A percentile compares a stretch with the other conserved stretches of the same genome.
These are phyloP conservation scores for Hartigia nigra DNA, from an alignment of 2,888 invertebrate genomes.

Conservation along the genomic window DNA sequence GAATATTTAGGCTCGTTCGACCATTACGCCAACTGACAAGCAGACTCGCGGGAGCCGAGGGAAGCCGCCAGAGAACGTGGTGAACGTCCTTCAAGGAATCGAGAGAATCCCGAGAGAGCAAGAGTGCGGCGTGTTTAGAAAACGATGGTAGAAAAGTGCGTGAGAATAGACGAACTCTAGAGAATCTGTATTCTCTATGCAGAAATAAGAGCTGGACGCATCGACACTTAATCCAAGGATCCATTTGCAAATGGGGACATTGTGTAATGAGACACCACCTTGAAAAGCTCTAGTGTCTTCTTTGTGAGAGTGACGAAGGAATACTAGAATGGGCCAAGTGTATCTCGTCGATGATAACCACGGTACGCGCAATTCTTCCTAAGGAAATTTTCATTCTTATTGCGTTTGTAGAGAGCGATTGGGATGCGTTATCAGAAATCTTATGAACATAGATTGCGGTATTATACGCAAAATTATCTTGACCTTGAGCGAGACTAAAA, in stretches of 20 bases:
- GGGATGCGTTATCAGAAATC: background rate
- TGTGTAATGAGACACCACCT: background rate
- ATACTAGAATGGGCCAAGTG: conserved; percentile 6
- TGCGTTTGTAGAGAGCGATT: conserved; percentile 16
- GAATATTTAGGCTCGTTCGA: conserved; percentile 99
- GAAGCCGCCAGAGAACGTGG: conserved; percentile 54
- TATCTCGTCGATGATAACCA: conserved; percentile 13
- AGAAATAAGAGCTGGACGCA: conserved; percentile 22
- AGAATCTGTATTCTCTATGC: conserved; percentile 39
- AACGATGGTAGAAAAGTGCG: conserved; percentile 20
- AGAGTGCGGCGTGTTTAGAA: conserved; percentile 61
- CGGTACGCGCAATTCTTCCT: conserved; percentile 17
- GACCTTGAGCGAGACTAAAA: background rate
- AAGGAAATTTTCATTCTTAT: conserved; percentile 31
- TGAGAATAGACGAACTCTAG: background rate
- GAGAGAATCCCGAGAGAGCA: conserved; percentile 57
- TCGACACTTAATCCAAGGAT: background rate
- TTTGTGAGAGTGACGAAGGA: background rate
- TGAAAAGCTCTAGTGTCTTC: conserved; percentile 24
- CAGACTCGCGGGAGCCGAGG: conserved; percentile 60
- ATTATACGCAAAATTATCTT: background rate
- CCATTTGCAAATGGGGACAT: background rate
- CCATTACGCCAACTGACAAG: conserved; percentile 88
- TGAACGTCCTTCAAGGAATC: conserved; percentile 48
- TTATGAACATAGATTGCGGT: background rate